Evolutionary conservation across 2,113 vertebrate species (phyloP).

Genomic region (Nothobranchius furzeri): DNA sequence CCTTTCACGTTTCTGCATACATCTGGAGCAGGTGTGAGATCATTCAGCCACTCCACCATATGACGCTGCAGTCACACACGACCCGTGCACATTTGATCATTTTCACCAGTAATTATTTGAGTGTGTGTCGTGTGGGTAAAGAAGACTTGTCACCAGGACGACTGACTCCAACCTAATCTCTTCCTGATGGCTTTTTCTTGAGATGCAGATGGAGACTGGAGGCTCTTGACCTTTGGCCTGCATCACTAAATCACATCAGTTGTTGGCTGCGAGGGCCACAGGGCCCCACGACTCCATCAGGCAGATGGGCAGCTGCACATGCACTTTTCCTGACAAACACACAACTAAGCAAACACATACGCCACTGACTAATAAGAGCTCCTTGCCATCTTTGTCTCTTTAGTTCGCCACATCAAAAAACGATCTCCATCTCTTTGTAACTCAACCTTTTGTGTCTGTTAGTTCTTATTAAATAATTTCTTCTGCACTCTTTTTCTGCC

Average conservation of each 20-base stretch:
- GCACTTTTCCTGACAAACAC: conserved; percentile 18
- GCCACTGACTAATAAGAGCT: conserved; percentile 57
- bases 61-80: too few species aligned
- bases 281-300: conserved; percentile 40
- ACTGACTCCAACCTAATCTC: conserved; percentile 71
- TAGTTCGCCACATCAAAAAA: conserved; percentile 60
- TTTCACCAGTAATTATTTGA: neutral
- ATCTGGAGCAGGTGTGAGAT: neutral
- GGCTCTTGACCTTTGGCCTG: conserved; percentile 73
- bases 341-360: neutral
- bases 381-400: conserved; percentile 67
- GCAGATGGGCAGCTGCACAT: conserved; percentile 61
- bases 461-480: conserved; percentile 23
- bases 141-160: conserved; percentile 59
- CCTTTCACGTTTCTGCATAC: too few species aligned
- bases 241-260: conserved; percentile 74
- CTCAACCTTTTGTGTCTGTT: conserved; percentile 46
- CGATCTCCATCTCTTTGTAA: conserved; percentile 14
- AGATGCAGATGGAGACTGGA: conserved; percentile 72
- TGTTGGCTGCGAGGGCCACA: conserved; percentile 38
- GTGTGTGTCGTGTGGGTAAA: conserved; percentile 21
- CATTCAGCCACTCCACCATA: neutral
- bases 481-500: conserved; percentile 16
- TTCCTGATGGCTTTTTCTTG: conserved; percentile 74
- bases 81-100: too few species aligned